Conservation (phyloP, 1,140 invertebrate genomes). For the Aricia agestis region DNA sequence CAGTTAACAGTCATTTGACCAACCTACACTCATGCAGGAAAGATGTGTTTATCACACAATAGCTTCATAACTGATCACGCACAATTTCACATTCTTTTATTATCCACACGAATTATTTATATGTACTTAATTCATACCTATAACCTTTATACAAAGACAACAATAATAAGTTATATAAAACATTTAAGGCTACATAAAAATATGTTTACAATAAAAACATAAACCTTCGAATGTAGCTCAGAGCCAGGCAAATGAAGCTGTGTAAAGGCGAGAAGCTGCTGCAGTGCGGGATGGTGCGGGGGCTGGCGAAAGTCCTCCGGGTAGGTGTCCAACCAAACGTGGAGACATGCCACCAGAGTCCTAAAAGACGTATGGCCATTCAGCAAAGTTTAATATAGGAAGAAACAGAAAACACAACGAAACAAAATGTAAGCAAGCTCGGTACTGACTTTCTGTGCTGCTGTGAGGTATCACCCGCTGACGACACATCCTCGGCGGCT, state of each 20-base stretch:
- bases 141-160: too few species aligned
- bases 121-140: too few species aligned
- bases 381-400: slow-evolving; percentile 1
- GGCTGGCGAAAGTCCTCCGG: slow-evolving; percentile 96
- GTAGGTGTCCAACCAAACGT: slow-evolving; percentile 98
- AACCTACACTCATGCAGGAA: too few species aligned
- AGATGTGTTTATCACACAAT: too few species aligned
- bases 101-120: too few species aligned
- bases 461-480: slow-evolving; percentile 77
- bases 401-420: not conserved
- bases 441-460: slow-evolving; percentile 84
- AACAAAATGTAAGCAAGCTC: not conserved
- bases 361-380: slow-evolving; percentile 67
- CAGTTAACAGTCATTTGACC: too few species aligned
- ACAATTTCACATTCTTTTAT: too few species aligned
- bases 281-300: slow-evolving; percentile 88
- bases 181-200: too few species aligned
- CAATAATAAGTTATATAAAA: too few species aligned
- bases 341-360: slow-evolving; percentile 90
- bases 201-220: not conserved
- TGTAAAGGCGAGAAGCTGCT: slow-evolving; percentile 90
- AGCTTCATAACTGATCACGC: too few species aligned
- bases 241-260: slow-evolving; percentile 86
- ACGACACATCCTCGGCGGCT: slow-evolving; percentile 75
- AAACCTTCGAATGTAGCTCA: slow-evolving; percentile 87